Conservation (phyloP, 2,113 vertebrate genomes). For the Marmota flaviventris region DNA sequence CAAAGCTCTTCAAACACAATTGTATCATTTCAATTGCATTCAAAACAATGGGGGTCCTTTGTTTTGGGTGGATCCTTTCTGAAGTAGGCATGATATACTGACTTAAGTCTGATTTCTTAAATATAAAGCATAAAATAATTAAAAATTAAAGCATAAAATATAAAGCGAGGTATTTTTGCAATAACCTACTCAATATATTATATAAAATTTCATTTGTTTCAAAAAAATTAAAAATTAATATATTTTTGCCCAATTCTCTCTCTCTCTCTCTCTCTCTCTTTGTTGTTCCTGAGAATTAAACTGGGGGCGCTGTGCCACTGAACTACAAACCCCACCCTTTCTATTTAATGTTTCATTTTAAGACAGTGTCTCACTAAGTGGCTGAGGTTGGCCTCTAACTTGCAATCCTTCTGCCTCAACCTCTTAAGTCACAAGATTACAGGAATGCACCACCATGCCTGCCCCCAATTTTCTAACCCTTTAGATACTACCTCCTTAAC, state of each 20-base stretch:
- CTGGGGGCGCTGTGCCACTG: too few species aligned
- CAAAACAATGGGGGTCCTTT: not conserved
- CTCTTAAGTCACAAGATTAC: too few species aligned
- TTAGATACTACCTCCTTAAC: not conserved
- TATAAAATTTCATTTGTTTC: slow-evolving; percentile 6
- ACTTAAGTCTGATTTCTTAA: slow-evolving; percentile 13
- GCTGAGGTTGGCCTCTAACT: too few species aligned
- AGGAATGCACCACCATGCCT: too few species aligned
- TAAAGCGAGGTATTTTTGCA: not conserved
- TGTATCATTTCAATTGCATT: slow-evolving; percentile 6
- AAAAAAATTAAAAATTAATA: not conserved
- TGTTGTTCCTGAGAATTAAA: too few species aligned
- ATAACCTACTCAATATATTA: not conserved
- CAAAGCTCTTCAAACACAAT: slow-evolving; percentile 1
- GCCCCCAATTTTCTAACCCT: not conserved
- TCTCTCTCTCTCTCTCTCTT: too few species aligned
- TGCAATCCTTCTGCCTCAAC: too few species aligned
- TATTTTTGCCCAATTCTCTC: not conserved
- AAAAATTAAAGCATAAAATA: not conserved
- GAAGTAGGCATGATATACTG: not conserved
- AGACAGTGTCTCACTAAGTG: too few species aligned
- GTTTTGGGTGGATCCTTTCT: not conserved
- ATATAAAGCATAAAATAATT: not conserved
- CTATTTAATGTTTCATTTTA: too few species aligned
- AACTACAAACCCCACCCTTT: too few species aligned